phyloP scores from a whole-genome alignment of 2,888 invertebrate species.

The Eurois occulta region DNA sequence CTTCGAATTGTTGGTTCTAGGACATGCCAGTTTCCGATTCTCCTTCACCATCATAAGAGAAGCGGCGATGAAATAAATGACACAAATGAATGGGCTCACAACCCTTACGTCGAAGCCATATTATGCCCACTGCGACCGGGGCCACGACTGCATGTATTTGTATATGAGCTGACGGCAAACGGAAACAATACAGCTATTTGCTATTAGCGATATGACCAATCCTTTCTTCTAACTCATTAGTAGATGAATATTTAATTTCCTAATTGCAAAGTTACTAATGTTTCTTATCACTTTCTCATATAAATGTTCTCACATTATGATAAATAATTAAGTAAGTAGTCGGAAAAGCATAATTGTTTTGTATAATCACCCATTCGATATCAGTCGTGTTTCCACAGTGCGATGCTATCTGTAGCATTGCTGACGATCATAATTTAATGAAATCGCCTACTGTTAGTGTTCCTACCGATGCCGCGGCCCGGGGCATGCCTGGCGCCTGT shows the following conservation, averaged over 20 bases:
- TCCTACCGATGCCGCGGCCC: background rate
- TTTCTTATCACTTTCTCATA: background rate
- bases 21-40: background rate
- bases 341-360: background rate
- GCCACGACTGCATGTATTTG: background rate
- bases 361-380: background rate
- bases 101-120: background rate
- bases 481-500: background rate
- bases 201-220: background rate
- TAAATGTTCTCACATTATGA: background rate
- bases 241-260: background rate
- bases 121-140: background rate
- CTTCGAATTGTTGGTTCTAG: background rate
- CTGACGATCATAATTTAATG: background rate
- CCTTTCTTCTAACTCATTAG: background rate
- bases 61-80: background rate
- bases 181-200: background rate
- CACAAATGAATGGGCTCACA: background rate
- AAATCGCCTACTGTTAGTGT: background rate
- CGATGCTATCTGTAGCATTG: constrained; percentile 14
- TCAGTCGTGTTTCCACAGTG: background rate
- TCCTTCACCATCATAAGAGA: background rate
- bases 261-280: background rate
- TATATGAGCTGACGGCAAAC: background rate
- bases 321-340: background rate